Evolutionary conservation across 2,797 vertebrate species (phyloP).

Genomic region (Sebastes minor): DNA sequence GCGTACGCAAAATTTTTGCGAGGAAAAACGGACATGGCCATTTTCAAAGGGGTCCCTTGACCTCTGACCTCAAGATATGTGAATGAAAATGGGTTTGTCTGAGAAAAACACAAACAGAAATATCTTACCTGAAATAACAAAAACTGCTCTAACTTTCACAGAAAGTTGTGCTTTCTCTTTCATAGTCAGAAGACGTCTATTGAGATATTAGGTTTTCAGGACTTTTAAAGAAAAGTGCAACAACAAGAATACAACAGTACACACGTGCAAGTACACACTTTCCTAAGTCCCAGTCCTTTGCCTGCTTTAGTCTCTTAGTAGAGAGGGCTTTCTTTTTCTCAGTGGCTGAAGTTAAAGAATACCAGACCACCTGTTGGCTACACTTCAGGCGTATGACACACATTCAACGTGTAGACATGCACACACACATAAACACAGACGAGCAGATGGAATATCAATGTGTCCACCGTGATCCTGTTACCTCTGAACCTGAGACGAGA

Average conservation of each 20-base stretch:
- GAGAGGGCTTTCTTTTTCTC: neutral
- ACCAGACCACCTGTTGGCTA: conserved; percentile 51
- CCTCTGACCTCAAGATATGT: too few species aligned
- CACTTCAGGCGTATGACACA: conserved; percentile 38
- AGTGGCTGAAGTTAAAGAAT: conserved; percentile 24
- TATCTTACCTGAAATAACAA: neutral
- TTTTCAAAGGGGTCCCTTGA: too few species aligned
- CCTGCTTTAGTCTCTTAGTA: neutral
- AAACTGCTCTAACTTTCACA: neutral
- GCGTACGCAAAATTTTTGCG: too few species aligned
- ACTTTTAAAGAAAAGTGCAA: neutral
- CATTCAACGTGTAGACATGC: conserved; percentile 11
- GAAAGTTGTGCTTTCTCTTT: neutral
- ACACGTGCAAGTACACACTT: neutral
- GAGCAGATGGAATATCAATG: conserved; percentile 24
- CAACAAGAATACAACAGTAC: neutral
- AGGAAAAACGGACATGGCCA: too few species aligned
- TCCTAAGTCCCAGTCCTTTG: neutral
- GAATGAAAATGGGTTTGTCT: neutral
- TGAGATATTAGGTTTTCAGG: neutral
- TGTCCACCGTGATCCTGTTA: conserved; percentile 24
- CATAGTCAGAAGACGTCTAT: neutral
- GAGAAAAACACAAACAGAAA: neutral
- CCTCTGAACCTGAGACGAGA: conserved; percentile 1
- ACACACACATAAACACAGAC: conserved; percentile 24